A percentile compares a stretch with the other conserved stretches of the same genome.
phyloP scores from a whole-genome alignment of 2,113 vertebrate genomes.

The Hassar affinis region DNA sequence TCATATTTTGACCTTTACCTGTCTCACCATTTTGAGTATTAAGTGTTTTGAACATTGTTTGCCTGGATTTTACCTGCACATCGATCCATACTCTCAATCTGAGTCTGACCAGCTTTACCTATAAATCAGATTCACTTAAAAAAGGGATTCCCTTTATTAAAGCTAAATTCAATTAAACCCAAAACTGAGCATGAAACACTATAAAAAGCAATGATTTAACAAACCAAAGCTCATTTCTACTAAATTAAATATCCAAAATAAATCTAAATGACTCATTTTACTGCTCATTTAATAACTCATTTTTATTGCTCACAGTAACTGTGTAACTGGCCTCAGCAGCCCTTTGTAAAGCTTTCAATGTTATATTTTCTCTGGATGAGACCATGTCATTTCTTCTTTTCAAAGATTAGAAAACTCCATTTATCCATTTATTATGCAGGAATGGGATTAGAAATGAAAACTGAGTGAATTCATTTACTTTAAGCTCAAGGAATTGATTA shows the following conservation, averaged over 20 bases:
- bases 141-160: neutral
- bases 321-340: neutral
- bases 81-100: neutral
- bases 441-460: neutral
- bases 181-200: neutral
- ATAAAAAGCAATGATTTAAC: neutral
- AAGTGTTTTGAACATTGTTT: neutral
- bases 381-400: neutral
- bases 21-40: conserved; percentile 1
- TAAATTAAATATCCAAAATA: neutral
- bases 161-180: neutral
- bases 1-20: neutral
- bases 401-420: neutral
- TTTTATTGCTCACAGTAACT: neutral
- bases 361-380: neutral
- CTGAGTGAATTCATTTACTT: neutral
- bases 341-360: neutral
- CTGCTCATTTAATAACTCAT: neutral
- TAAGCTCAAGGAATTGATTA: neutral
- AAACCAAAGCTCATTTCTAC: neutral
- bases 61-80: neutral
- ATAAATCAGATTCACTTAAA: neutral
- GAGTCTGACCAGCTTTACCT: neutral
- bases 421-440: neutral
- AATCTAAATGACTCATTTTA: neutral